Evolutionary conservation across 2,113 vertebrate species (phyloP).

Genomic region (Eudyptes chrysolophus): DNA sequence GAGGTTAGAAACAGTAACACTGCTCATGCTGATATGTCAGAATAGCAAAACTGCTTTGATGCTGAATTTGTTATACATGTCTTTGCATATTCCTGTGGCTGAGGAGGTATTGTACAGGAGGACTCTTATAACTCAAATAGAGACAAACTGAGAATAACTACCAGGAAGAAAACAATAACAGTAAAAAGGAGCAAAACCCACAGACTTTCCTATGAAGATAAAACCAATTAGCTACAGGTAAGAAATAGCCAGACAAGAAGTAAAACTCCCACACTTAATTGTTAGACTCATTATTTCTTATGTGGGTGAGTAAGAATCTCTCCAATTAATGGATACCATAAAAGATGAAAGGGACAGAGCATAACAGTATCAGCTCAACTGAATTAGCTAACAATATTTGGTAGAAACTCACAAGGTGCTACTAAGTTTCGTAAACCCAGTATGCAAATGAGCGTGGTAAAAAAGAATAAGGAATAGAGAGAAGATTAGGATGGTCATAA

Average conservation of each 20-base stretch:
- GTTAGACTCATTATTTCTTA: background rate
- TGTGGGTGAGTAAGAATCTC: background rate
- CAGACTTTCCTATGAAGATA: constrained; percentile 11
- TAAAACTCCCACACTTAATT: background rate
- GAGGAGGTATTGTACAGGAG: background rate
- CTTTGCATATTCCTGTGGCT: background rate
- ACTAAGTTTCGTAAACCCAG: background rate
- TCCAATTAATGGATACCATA: background rate
- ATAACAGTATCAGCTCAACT: background rate
- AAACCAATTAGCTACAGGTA: background rate
- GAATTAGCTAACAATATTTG: background rate
- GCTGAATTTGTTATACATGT: background rate
- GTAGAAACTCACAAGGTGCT: background rate
- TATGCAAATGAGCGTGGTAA: background rate
- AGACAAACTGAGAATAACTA: background rate
- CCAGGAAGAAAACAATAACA: background rate
- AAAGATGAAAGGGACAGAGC: background rate
- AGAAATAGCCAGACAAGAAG: background rate
- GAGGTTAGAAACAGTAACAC: background rate
- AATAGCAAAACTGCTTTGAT: background rate
- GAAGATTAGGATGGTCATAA: background rate
- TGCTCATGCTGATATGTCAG: background rate
- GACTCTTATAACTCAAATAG: background rate
- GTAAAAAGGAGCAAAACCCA: background rate
- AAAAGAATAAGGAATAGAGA: background rate